Base-by-base conservation (phyloP, 2,797 vertebrate species). In the Hybognathus amarus region DNA sequence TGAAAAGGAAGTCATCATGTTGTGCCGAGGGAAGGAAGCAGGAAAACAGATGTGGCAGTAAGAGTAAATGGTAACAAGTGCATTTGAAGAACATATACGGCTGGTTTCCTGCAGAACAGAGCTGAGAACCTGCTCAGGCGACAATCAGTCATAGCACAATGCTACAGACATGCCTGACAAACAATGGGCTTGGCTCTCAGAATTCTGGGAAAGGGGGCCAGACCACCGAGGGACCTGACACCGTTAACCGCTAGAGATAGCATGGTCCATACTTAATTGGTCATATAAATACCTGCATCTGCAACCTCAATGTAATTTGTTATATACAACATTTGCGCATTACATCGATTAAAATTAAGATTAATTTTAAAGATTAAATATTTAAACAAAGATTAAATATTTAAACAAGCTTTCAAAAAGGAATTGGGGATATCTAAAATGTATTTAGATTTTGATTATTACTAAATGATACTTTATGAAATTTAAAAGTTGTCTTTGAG, bases 131-230 rank as follows among this genome's bases (percentile, higher is more conserved):
- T 90, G 92, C 30, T 85, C 56, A 88, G 74, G 88, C 89, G 90
- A 96, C 95, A 94, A 95, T 94, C 93, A 91, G 90, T 83, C 88
- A 88, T 80, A 89, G 90, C 90, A 96, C 95, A 94, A 96, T 94
- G 91, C 91, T 93, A 92, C 91, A 94, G 93, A 93, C 91, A 94
- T 91, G 92, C 89, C 91, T 70, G 90, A 91, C 17, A 90, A 95
- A 95, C 95, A 96, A 97, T 96, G 94, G 93, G 88, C 22, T 92
- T 88, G 89, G 90, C 93, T 93, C 93, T 93, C 93, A 95, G 94
- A 97, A 97, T 97, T 96, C 95, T 95, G 96, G 94, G 96, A 97
- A 96, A 96, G 91, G 84, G 91, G 92, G 88, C 91, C 90, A 89
- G 90, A 76, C 68, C 82, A 82, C 70, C 63, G 33, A 76, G 83